Evolutionary conservation across 64 coral and sea anemone genomes (phyloP).

Genomic region (Porites lutea): DNA sequence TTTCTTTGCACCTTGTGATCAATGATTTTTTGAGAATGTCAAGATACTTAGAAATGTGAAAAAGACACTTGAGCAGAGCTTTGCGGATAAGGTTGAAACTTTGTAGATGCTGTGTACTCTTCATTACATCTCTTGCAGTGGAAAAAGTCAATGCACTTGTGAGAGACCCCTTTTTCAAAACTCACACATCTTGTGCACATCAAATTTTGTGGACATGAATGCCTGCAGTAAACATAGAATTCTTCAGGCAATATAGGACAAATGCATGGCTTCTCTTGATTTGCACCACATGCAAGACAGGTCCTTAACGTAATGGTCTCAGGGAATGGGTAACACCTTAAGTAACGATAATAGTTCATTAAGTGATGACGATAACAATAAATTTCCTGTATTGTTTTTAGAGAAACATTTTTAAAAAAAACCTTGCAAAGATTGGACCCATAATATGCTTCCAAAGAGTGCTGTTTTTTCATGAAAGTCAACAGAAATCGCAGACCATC

Average conservation of each 20-base stretch:
- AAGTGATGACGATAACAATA: slow-evolving; percentile 12
- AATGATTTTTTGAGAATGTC: too few relatives aligned
- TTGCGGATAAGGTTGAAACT: too few relatives aligned
- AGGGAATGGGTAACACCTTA: slow-evolving; percentile 30
- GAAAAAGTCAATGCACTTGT: too few relatives aligned
- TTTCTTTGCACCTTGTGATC: too few relatives aligned
- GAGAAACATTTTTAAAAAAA: slow-evolving; percentile 1
- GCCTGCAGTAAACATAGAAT: slow-evolving; percentile 42
- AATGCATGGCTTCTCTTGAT: neutral
- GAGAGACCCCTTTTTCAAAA: neutral
- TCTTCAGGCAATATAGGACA: slow-evolving; percentile 24
- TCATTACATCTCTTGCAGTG: too few relatives aligned
- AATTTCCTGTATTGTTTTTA: slow-evolving; percentile 26
- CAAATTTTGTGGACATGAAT: neutral
- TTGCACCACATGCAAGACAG: slow-evolving; percentile 58
- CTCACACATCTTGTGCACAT: slow-evolving; percentile 31
- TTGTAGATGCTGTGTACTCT: too few relatives aligned
- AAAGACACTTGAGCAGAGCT: too few relatives aligned
- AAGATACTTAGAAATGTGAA: too few relatives aligned
- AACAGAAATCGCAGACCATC: neutral
- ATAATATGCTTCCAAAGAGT: neutral
- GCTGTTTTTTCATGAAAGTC: neutral
- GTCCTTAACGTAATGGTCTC: slow-evolving; percentile 23
- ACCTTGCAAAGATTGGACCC: neutral
- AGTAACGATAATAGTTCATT: slow-evolving; percentile 24